These are phyloP conservation scores for Gallirallus australis DNA, from an alignment of 2,797 vertebrate species.

Conservation along the genomic window DNA sequence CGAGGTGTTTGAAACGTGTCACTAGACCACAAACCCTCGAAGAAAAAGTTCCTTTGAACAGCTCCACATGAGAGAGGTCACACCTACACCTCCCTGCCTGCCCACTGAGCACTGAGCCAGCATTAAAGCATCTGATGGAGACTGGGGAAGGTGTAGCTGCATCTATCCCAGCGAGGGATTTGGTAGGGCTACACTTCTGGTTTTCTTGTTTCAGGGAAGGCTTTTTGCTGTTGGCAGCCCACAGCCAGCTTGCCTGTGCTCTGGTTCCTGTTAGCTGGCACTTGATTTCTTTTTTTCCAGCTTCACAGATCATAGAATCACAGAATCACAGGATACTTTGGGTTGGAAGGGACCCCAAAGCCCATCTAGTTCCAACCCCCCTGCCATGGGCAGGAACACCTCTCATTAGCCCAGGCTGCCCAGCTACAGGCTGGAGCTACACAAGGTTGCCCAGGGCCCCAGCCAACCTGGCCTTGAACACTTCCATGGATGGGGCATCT, in stretches of 20 bases:
- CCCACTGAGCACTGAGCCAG: rapidly evolving
- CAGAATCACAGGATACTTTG: no score
- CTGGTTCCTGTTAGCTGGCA: not conserved
- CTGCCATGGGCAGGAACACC: no score
- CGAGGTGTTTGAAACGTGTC: not conserved
- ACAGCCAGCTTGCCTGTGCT: not conserved
- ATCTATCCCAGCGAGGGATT: rapidly evolving
- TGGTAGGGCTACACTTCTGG: not conserved
- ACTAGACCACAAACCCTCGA: not conserved
- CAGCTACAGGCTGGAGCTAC: no score
- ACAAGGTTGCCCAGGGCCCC: no score
- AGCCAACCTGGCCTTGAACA: no score
- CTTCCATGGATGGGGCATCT: no score
- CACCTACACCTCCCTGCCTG: not conserved
- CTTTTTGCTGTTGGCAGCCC: not conserved
- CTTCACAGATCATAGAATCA: not conserved
- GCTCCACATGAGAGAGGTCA: not conserved
- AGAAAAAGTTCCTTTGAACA: not conserved
- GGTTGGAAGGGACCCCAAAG: no score
- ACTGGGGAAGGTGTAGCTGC: not conserved
- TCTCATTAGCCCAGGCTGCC: no score
- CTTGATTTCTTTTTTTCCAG: not conserved
- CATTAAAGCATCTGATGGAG: not conserved
- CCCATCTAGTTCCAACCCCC: no score
- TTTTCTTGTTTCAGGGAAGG: not conserved